These are phyloP conservation scores for Caenorhabditis imperialis DNA, from an alignment of 2,888 invertebrate genomes.

Conservation along the genomic window DNA sequence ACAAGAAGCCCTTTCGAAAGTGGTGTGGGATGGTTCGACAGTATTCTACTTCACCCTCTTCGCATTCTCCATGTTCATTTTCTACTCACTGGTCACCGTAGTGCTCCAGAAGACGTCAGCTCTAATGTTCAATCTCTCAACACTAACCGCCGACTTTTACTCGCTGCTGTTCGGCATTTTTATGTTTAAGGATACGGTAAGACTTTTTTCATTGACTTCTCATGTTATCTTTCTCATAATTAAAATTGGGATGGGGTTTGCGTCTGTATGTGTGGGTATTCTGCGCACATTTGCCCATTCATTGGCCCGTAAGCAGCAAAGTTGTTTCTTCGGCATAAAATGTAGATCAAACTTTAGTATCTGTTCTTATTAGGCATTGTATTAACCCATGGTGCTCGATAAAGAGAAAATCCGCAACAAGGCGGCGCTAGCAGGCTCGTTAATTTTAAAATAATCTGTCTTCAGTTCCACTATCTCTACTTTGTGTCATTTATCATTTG, in stretches of 20 bases:
- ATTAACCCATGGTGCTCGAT: too few relatives aligned
- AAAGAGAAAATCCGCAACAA: too few relatives aligned
- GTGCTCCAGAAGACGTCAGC: conserved; percentile 84
- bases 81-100: conserved; percentile 85
- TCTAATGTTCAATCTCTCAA: conserved; percentile 87
- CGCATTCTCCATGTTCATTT: conserved; percentile 83
- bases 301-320: too few relatives aligned
- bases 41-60: conserved; percentile 79
- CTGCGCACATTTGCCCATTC: too few relatives aligned
- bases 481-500: conserved; percentile 87
- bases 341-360: too few relatives aligned
- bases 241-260: too few relatives aligned
- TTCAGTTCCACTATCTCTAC: conserved; percentile 88
- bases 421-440: too few relatives aligned
- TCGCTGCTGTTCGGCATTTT: conserved; percentile 87
- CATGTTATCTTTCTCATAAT: too few relatives aligned
- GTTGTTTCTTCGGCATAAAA: too few relatives aligned
- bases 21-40: conserved; percentile 82
- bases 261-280: too few relatives aligned
- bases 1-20: conserved; percentile 83
- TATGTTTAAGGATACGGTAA: conserved; percentile 87
- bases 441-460: conserved; percentile 63
- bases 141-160: conserved; percentile 89
- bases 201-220: too few relatives aligned
- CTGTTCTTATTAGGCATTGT: too few relatives aligned